Base-by-base conservation (phyloP, 2,888 invertebrate genomes). In the Ophion ellenae region DNA sequence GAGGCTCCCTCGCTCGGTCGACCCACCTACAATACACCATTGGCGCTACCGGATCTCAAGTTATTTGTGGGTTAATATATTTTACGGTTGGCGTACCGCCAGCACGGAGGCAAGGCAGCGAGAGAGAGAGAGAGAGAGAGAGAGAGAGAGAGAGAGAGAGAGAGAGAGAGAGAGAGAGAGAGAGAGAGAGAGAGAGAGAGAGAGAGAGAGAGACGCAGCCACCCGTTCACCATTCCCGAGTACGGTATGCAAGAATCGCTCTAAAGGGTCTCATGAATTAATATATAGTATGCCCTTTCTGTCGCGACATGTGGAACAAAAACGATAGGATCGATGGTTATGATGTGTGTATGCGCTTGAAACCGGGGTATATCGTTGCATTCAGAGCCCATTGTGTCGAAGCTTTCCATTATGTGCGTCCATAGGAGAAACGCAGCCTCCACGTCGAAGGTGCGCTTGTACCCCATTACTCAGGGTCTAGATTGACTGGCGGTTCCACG, bases 31-130 rank as follows among this genome's bases (percentile, higher is more conserved):
- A 64, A 28, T 24, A 66, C 53, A 81, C 78, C 73, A 78, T 78
- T 47, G 73, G 82, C 77, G 70, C 71, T 75, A 66, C 76, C 83
- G 85, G 67, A 87, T 89, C 87, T 88, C 85, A 86, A 89, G 89
- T 91, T 90, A 91, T 91, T 90, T 91, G 88, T 89, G 90, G 89
- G 90, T 90, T 91, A 91, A 90, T 91, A 90, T 89, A 91, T 91
- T 90, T 90, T 84, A 83, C 83, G 87, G 84, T 86, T 91, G 91
- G 90, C 89, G 74, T 40, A 67, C 28, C 24, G 86, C 91, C 91
- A 91, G 89, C 11, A 45, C 20, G 5, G 17, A 10, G 11, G 14
- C 24, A 61, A 40, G 32, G 20, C 4, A 17, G 14, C 53, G 17
- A 47, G 2, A 47, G 9, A 47, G 47, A 47, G 1, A 47, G 47